These are phyloP conservation scores for Cuculus canorus DNA, from an alignment of 2,797 vertebrate species.

Conservation along the genomic window DNA sequence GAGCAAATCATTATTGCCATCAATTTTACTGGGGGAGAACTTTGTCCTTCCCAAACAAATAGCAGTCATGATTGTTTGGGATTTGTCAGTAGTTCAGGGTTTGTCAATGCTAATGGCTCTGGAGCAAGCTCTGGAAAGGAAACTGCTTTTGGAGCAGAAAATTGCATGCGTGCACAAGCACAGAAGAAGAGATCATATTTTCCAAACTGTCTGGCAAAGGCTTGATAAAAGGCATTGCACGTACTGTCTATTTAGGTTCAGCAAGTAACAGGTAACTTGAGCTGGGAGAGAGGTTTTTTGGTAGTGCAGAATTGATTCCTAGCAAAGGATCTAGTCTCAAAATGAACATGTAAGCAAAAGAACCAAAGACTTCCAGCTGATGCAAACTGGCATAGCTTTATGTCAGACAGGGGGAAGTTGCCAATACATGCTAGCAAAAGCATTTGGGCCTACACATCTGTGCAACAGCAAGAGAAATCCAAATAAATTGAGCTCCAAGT, in stretches of 20 bases:
- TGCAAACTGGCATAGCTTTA: neutral
- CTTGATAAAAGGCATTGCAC: conserved; percentile 18
- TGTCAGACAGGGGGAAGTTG: neutral
- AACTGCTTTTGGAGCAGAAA: conserved; percentile 40
- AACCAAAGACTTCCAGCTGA: neutral
- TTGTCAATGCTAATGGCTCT: neutral
- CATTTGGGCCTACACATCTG: neutral
- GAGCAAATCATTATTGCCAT: neutral
- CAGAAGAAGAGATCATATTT: conserved; percentile 40
- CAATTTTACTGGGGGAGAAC: neutral
- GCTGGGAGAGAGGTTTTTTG: neutral
- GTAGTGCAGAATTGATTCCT: neutral
- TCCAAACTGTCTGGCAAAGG: conserved; percentile 31
- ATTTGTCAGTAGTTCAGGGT: conserved; percentile 11
- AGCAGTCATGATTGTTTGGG: neutral
- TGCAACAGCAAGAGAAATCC: neutral
- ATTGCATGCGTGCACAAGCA: neutral
- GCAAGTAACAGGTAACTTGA: neutral
- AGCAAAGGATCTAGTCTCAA: neutral
- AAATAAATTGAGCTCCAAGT: neutral
- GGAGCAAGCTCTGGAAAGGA: conserved; percentile 18
- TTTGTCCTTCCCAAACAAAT: neutral
- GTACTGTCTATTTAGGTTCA: conserved; percentile 13
- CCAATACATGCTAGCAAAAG: neutral
- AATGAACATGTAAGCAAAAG: neutral